Evolutionary conservation across 2,797 vertebrate species (phyloP), one percentile per base, ranked within the genome.

Genomic region (Miichthys miiuy): DNA sequence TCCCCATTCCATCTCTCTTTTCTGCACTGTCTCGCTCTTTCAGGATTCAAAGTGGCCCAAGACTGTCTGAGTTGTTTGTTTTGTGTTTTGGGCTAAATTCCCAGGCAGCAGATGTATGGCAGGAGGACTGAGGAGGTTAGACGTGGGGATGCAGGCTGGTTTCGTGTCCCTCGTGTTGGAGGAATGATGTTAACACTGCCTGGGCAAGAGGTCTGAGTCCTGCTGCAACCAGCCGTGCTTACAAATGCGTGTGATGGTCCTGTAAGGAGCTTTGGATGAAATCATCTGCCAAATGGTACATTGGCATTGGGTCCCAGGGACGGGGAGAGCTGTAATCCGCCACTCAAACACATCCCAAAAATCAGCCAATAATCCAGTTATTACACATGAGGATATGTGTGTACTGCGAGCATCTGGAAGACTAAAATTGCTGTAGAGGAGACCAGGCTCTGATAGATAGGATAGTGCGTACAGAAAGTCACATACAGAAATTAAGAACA

Each of bases 291-390:
- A 85, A 85, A 86, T 81, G 80, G 74, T 69, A 48, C 76, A 76
- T 78, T 47, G 20, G 41, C 79, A 72, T 79, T 57, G 44, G 20
- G 23, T 88, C 27, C 58, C 27, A 17, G 78, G 76, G 74, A 84
- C 61, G 30, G 50, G 68, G 21, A 68, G 74, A 58, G 72, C 68
- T 17, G 38, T 82, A 83, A 87, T 89, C 84, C 79, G 41, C 75
- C 86, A 72, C 81, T 86, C 79, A 82, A 90, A 89, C 86, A 73
- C 6, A 20, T 85, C 86, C 89, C 69, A 75, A 88, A 88, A 88
- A 60, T 64, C 82, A 25, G 79, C 72, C 82, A 84, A 76, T 79
- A 64, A 91, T 90, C 83, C 88, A 75, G 84, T 91, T 90, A 89
- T 83, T 89, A 87, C 86, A 91, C 88, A 87, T 68, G 86, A 87